Base-by-base conservation (phyloP, 2,113 vertebrate species). In the Motacilla tschutschensis region DNA sequence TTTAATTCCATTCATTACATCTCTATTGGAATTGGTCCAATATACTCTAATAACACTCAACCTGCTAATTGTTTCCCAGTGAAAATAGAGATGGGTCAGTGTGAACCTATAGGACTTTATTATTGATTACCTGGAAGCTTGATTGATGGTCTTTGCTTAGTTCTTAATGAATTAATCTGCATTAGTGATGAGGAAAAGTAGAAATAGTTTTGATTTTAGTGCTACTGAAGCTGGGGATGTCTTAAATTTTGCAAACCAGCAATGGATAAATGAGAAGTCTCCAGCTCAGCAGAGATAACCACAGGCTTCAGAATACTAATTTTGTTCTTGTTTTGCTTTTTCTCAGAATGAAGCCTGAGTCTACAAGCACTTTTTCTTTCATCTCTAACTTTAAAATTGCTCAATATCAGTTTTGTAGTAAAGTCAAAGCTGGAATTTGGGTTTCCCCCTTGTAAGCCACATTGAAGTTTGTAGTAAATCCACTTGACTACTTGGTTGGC, bases 81-180 rank as follows among this genome's bases (percentile, higher is more conserved):
- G 80, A 85, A 89, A 92, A 85, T 69, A 85, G 54, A 78, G 70
- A 77, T 59, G 70, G 77, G 72, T 88, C 83, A 69, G 31, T 79
- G 47, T 85, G 72, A 91, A 92, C 55, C 47, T 79, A 47, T 16
- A 85, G 55, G 60, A 82, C 44, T 79, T 65, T 64, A 29, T 87
- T 89, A 94, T 89, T 89, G 89, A 92, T 94, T 93, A 51, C 55
- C 15, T 86, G 63, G 63, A 83, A 86, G 47, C 33, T 80, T 72
- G 76, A 93, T 80, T 71, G 91, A 89, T 92, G 77, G 58, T 83
- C 85, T 90, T 89, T 91, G n/a, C 83, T 92, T 80, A 89, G 79
- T 83, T 92, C 65, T 83, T 81, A 87, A 91, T 87, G 44, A 92
- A 91, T 83, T 85, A 83, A 72, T 93, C 79, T 92, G 62, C 83